These are phyloP conservation scores for Nibea coibor DNA, from an alignment of 2,113 vertebrate species.

Conservation along the genomic window DNA sequence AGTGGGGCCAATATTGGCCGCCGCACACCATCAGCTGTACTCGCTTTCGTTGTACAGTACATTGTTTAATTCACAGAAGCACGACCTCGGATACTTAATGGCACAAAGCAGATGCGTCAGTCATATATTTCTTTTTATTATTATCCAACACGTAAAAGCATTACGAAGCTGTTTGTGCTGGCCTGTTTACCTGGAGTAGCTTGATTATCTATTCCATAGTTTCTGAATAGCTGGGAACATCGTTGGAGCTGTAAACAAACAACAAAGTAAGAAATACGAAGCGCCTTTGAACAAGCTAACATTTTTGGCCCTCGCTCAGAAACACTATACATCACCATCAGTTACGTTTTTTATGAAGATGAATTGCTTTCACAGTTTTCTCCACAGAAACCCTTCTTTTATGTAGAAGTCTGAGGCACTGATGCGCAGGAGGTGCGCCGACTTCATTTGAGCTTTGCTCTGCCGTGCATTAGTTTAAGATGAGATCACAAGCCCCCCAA, in stretches of 20 bases:
- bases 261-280: constrained; percentile 68
- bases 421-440: constrained; percentile 32
- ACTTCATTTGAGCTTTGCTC: constrained; percentile 62
- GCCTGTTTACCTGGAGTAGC: constrained; percentile 55
- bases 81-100: not conserved
- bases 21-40: constrained; percentile 9
- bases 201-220: constrained; percentile 30
- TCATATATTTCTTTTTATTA: not conserved
- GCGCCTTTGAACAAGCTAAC: constrained; percentile 32
- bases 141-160: not conserved
- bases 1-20: constrained; percentile 38
- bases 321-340: constrained; percentile 67
- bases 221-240: constrained; percentile 36
- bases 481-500: constrained; percentile 59
- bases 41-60: constrained; percentile 36
- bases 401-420: constrained; percentile 36
- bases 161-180: constrained; percentile 13
- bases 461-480: constrained; percentile 50
- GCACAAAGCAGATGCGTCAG: constrained; percentile 5
- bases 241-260: constrained; percentile 60
- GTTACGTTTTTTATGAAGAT: constrained; percentile 61
- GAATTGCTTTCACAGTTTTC: constrained; percentile 57
- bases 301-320: constrained; percentile 36
- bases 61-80: constrained; percentile 24
- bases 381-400: constrained; percentile 41